Base-by-base conservation (phyloP, 2,888 invertebrate genomes). In the Zele albiditarsus region DNA sequence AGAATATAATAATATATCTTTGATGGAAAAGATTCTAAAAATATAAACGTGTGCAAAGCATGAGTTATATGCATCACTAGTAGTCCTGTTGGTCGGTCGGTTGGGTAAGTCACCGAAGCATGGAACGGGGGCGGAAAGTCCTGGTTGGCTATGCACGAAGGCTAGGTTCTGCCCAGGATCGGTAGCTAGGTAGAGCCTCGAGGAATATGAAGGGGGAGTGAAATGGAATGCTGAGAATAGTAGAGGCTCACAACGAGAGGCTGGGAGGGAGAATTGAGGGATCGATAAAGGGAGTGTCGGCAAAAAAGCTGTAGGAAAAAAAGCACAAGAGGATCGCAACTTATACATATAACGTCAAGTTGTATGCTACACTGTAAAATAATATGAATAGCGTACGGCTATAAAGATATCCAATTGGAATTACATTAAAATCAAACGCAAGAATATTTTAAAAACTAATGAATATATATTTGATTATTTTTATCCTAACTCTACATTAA, bases 111-210 rank as follows among this genome's bases (percentile, higher is more conserved):
- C 63, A 63, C 31, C 23, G 33, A 38, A 38, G 63, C 20, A 33
- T 33, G 10, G 63, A 20, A 20, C 38, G 63, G 63, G 31, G 67
- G 77, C 79, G 80, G 78, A 80, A 77, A 77, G 80, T 81, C 79
- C 80, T 78, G 80, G 81, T 80, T 78, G 80, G 77, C 77, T 78
- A 80, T 79, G 71, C 49, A 75, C 73, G 75, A 68, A 58, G 73
- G 71, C 75, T 66, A 65, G 75, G 76, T 76, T 73, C 71, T 76
- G 74, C 73, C 74, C 80, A 81, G 80, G 84, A 74, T 79, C 77
- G 85, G 85, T 84, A 84, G 82, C 84, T 80, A 83, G 83, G 82
- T 80, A 80, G 79, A 78, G 60, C 70, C 71, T 78, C 76, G 27
- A 74, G 71, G 73, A 76, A 76, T 71, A 74, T 71, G 60, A 77